These are phyloP conservation scores for Entelurus aequoreus DNA, from an alignment of 2,113 vertebrate genomes.

Conservation along the genomic window DNA sequence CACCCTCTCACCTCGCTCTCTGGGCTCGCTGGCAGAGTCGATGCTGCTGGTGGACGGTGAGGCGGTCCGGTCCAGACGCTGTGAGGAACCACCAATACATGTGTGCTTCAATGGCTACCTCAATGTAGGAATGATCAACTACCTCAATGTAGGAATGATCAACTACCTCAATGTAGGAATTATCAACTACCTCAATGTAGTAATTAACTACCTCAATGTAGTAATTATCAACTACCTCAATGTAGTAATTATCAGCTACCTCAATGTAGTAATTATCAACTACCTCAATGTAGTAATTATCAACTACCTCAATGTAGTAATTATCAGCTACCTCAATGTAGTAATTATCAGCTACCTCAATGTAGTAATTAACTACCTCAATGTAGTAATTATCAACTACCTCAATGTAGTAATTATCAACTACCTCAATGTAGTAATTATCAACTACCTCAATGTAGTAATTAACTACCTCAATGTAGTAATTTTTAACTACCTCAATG, in stretches of 20 bases:
- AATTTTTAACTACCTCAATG: too few species aligned
- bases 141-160: conserved; percentile 73
- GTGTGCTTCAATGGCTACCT: conserved; percentile 41
- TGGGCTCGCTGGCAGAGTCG: conserved; percentile 83
- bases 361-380: conserved; percentile 73
- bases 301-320: conserved; percentile 69
- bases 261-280: conserved; percentile 69
- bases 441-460: conserved; percentile 71
- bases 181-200: conserved; percentile 62
- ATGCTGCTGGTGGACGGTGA: conserved; percentile 89
- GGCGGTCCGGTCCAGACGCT: conserved; percentile 89
- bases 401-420: conserved; percentile 70
- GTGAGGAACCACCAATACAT: background rate
- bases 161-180: conserved; percentile 82
- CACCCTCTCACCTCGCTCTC: conserved; percentile 74
- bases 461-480: conserved; percentile 31
- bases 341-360: conserved; percentile 69
- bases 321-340: conserved; percentile 71
- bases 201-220: conserved; percentile 38
- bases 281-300: conserved; percentile 72
- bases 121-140: conserved; percentile 67
- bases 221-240: conserved; percentile 48
- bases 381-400: conserved; percentile 70
- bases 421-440: conserved; percentile 71
- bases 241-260: conserved; percentile 70